Evolutionary conservation across 2,113 vertebrate genomes (phyloP).

Genomic region (Empidonax alnorum): DNA sequence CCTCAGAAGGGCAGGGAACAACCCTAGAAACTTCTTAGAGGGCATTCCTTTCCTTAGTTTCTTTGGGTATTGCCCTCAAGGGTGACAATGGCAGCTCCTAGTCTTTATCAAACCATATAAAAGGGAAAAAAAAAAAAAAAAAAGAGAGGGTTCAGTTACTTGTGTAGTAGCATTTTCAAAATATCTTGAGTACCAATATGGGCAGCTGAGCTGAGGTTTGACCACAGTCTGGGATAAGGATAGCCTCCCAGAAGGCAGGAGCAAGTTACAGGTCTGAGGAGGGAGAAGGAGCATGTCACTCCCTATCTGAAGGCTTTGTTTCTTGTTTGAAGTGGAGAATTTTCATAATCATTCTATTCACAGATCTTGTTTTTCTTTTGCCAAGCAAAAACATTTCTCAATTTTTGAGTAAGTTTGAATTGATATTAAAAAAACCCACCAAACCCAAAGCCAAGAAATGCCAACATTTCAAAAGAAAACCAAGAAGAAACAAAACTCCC

Average conservation of each 20-base stretch:
- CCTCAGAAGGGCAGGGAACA: neutral
- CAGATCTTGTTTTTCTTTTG: neutral
- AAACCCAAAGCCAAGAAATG: neutral
- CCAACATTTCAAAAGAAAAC: neutral
- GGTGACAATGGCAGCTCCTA: neutral
- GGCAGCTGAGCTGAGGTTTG: neutral
- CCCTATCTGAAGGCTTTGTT: neutral
- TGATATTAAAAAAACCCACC: neutral
- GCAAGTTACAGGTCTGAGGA: neutral
- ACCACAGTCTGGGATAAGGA: neutral
- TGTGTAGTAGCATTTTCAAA: neutral
- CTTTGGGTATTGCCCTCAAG: neutral
- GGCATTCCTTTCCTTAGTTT: neutral
- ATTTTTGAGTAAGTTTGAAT: neutral
- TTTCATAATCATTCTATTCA: neutral
- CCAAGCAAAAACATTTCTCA: neutral
- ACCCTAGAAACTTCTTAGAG: neutral
- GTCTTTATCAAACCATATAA: neutral
- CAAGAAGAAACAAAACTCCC: rapidly evolving
- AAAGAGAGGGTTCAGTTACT: neutral
- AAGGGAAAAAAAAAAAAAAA: neutral
- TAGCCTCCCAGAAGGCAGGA: neutral
- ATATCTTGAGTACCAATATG: neutral
- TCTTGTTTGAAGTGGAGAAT: neutral
- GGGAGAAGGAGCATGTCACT: neutral